Percentiles rank a stretch among this genome's conserved stretches.
These are phyloP conservation scores for Dynastes maya DNA, from an alignment of 2,888 invertebrate genomes.

Conservation along the genomic window DNA sequence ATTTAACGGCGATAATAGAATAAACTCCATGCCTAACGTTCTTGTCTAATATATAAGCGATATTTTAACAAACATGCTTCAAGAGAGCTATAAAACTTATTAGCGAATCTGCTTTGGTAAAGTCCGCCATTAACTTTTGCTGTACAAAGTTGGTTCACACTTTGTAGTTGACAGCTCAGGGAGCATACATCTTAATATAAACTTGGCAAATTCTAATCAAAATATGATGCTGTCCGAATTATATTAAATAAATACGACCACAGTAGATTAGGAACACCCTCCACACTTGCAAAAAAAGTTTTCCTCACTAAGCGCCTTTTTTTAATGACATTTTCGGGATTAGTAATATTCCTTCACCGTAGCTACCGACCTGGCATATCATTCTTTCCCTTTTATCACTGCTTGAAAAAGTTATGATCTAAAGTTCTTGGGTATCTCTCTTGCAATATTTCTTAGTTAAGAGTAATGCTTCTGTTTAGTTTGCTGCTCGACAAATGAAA, in stretches of 20 bases:
- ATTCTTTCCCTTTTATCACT: conserved; percentile 6
- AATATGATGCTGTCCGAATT: conserved; percentile 11
- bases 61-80: background rate
- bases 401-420: background rate
- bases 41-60: background rate
- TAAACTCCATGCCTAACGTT: background rate
- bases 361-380: background rate
- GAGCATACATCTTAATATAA: conserved; percentile 34
- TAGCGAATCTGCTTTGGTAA: conserved; percentile 8
- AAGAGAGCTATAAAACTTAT: conserved; percentile 19
- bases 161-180: conserved; percentile 24
- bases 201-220: conserved; percentile 21
- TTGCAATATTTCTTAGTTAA: conserved; percentile 15
- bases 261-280: background rate
- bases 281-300: background rate
- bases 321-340: background rate
- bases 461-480: background rate
- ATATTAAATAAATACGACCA: conserved; percentile 19
- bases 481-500: conserved; percentile 5
- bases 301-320: background rate
- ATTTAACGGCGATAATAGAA: background rate
- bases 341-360: background rate
- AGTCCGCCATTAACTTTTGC: conserved; percentile 14
- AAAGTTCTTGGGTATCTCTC: background rate
- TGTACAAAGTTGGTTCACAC: conserved; percentile 14